Evolutionary conservation across 2,113 vertebrate genomes (phyloP), one percentile per base, ranked within the genome.

Genomic region (Leptocoma aspasia): DNA sequence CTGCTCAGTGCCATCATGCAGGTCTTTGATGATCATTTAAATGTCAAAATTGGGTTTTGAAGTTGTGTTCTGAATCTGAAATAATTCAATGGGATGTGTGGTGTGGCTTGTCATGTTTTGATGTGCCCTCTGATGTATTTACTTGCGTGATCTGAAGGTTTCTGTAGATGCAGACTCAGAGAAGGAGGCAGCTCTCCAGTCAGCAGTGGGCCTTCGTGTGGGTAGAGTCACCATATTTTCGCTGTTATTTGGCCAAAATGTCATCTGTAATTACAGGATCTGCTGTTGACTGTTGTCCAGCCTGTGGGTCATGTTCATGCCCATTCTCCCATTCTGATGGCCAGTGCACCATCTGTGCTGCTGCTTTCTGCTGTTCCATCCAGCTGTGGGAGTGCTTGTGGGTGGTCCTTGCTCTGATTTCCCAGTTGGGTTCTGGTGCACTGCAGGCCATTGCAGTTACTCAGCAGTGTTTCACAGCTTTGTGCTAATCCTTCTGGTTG

Each of bases 251-350:
- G 35, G 18, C 35, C 6, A 12, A 13, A 71, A 15, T 5, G 26
- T 10, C 4, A 49, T 22, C 31, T 69, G 11, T 59, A 7, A 22
- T 50, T 18, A 5, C 15, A 14, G 13, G 28, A n/a, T 28, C 15
- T 53, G 6, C 57, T 42, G 18, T 6, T 35, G 42, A 4, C 15
- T 23, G 1, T 17, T 1, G 0, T 31, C 37, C 61, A 15, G 50
- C 15, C 26, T 0, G 0, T 28, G 54, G 33, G 2, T 33, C 39
- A 6, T 2, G 1, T 9, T 41, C 5, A 0, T 33, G 22, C 35
- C 54, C 13, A 0, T 5, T 12, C 4, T 14, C 35, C 54, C 13
- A 0, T 5, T 12, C 4, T 14, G 19, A 7, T 42, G 64, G 44
- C 9, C 7, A 5, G 30, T 22, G 57, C 22, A 1, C 10, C 13